phyloP scores from a whole-genome alignment of 1,140 invertebrate genomes.

The Chionoecetes opilio region DNA sequence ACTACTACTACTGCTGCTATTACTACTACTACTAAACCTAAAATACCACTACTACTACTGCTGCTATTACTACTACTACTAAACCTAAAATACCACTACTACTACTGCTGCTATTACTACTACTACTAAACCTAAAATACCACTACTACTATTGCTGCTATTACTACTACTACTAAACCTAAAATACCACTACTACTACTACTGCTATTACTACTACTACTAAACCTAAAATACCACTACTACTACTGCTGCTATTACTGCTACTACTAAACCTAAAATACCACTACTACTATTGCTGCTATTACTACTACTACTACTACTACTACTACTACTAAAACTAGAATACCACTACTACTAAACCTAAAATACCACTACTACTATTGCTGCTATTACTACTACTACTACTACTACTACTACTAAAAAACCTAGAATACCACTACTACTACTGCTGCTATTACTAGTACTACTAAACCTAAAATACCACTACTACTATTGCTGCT shows the following conservation, averaged over 20 bases:
- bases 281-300: neutral
- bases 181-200: neutral
- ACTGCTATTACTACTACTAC: neutral
- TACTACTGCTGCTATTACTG: neutral
- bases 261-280: too few species aligned
- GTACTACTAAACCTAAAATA: too few species aligned
- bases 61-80: neutral
- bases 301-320: neutral
- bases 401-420: neutral
- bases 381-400: neutral
- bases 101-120: neutral
- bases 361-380: neutral
- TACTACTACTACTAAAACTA: neutral
- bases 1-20: neutral
- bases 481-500: too few species aligned
- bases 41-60: neutral
- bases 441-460: too few species aligned
- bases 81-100: too few species aligned
- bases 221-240: neutral
- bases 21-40: conserved; percentile 14
- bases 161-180: neutral
- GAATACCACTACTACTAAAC: neutral
- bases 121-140: neutral
- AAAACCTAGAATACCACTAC: too few species aligned
- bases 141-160: neutral